Conservation (phyloP, 2,888 invertebrate species). For the Prosopocoilus inquinatus region DNA sequence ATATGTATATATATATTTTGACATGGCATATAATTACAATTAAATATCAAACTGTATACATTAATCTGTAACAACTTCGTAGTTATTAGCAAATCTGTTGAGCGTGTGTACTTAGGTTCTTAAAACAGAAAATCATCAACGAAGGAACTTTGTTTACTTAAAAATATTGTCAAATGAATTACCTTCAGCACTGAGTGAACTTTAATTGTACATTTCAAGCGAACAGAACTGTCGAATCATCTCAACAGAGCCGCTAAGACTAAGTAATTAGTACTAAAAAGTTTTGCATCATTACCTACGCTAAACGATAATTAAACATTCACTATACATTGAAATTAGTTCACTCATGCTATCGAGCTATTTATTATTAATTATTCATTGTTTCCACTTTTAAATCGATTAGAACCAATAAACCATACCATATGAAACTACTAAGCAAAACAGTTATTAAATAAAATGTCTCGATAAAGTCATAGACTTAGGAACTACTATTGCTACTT, state of each 20-base stretch:
- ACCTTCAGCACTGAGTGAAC: too few relatives aligned
- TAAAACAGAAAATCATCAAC: not conserved
- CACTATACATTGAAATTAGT: conserved; percentile 8
- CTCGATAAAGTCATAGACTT: conserved; percentile 17
- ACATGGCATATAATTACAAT: conserved; percentile 31
- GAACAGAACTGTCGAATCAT: not conserved
- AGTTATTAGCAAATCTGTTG: conserved; percentile 22
- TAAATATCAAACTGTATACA: conserved; percentile 33
- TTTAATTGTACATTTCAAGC: too few relatives aligned
- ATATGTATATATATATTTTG: not conserved
- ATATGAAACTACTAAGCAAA: not conserved
- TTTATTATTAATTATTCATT: not conserved
- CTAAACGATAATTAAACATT: conserved; percentile 9
- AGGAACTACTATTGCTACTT: conserved; percentile 21
- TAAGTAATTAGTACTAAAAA: not conserved
- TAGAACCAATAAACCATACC: not conserved
- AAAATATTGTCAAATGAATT: too few relatives aligned
- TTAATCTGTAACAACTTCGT: conserved; percentile 26
- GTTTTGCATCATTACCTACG: conserved; percentile 3
- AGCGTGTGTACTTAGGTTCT: conserved; percentile 7
- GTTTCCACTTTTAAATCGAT: not conserved
- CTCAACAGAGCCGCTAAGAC: not conserved
- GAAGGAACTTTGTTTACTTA: too few relatives aligned
- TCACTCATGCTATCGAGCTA: conserved; percentile 1
- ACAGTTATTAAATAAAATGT: not conserved